A percentile compares a stretch with the other conserved stretches of the same genome.
Evolutionary conservation across 2,113 vertebrate genomes (phyloP).

Genomic region (Amphilophus citrinellus): DNA sequence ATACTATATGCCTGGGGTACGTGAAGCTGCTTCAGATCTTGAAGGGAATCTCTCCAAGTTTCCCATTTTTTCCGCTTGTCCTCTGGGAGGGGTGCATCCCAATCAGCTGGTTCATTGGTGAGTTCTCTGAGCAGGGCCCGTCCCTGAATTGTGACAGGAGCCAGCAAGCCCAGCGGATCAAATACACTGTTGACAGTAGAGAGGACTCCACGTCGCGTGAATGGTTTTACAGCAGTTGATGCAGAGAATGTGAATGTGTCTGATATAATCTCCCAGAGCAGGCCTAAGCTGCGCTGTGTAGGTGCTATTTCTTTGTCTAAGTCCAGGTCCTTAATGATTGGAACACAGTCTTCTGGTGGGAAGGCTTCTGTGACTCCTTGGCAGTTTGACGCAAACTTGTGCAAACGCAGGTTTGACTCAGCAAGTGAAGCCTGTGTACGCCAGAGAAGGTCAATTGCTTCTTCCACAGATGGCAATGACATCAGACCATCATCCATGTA

Average conservation of each 20-base stretch:
- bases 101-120: not conserved
- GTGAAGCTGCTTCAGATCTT: slow-evolving; percentile 6
- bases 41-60: not conserved
- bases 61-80: not conserved
- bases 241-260: not conserved
- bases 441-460: not conserved
- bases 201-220: not conserved
- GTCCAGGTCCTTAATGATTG: not conserved
- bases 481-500: too few species aligned
- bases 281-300: not conserved
- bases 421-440: not conserved
- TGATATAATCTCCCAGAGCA: not conserved
- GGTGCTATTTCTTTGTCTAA: not conserved
- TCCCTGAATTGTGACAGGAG: not conserved
- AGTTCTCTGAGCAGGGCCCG: too few species aligned
- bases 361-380: not conserved
- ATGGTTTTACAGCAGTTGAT: not conserved
- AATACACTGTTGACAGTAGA: not conserved
- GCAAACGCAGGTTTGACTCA: not conserved
- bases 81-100: not conserved
- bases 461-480: too few species aligned
- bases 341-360: not conserved
- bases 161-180: not conserved
- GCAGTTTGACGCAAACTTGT: not conserved
- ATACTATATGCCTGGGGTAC: not conserved